A percentile compares a stretch with the other conserved stretches of the same genome.
phyloP scores from a whole-genome alignment of 2,113 vertebrate species.

The Bubalus kerabau region DNA sequence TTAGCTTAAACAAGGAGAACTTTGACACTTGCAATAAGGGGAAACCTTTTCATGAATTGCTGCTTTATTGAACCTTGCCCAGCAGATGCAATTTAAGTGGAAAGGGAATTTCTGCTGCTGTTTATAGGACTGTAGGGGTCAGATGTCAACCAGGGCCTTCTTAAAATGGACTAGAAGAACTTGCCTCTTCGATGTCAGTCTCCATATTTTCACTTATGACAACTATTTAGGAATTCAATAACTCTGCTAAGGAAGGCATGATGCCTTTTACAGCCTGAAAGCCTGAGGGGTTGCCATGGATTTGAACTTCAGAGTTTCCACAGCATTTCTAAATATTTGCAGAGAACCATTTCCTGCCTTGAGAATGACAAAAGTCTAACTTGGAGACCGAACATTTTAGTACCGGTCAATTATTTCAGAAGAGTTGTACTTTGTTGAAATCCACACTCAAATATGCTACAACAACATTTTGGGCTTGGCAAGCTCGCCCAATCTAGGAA shows the following conservation, averaged over 20 bases:
- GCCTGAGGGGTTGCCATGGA: slow-evolving; percentile 67
- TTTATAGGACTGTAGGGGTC: slow-evolving; percentile 71
- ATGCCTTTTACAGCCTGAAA: slow-evolving; percentile 64
- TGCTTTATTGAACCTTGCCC: slow-evolving; percentile 71
- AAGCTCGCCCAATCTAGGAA: background rate
- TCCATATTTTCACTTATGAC: slow-evolving; percentile 39
- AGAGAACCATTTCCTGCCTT: slow-evolving; percentile 73
- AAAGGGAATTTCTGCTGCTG: slow-evolving; percentile 69
- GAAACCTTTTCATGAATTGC: slow-evolving; percentile 69
- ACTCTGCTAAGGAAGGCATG: slow-evolving; percentile 69
- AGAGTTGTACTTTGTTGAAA: slow-evolving; percentile 30
- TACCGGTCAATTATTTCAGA: slow-evolving; percentile 40
- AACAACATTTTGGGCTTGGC: slow-evolving; percentile 39
- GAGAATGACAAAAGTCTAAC: slow-evolving; percentile 74
- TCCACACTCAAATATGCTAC: background rate
- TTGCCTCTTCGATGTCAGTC: slow-evolving; percentile 42
- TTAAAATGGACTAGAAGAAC: slow-evolving; percentile 62
- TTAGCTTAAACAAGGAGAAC: slow-evolving; percentile 76
- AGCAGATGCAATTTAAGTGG: slow-evolving; percentile 68
- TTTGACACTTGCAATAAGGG: slow-evolving; percentile 75
- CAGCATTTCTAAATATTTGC: slow-evolving; percentile 79
- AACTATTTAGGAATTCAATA: slow-evolving; percentile 76
- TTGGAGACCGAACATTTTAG: slow-evolving; percentile 44
- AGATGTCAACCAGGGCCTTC: slow-evolving; percentile 74
- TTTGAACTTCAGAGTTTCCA: slow-evolving; percentile 75